Evolutionary conservation across 2,113 vertebrate species (phyloP), one percentile per base, ranked within the genome.

Genomic region (Laterallus jamaicensis): DNA sequence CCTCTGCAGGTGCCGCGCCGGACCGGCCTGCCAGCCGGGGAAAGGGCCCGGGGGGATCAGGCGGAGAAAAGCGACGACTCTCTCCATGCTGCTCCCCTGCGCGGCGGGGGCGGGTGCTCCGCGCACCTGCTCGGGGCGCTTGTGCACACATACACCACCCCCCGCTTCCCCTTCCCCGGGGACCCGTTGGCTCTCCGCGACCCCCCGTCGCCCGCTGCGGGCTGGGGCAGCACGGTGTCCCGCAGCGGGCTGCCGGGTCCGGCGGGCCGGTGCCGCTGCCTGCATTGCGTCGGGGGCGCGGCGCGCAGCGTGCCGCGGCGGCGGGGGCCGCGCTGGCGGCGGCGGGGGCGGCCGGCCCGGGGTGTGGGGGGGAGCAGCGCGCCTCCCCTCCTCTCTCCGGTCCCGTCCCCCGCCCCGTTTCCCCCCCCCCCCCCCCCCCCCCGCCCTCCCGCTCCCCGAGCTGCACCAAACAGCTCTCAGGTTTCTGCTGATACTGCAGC

Each of bases 401-500:
- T n/a, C n/a, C n/a, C n/a, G n/a, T n/a, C n/a, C n/a, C n/a, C n/a
- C n/a, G n/a, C n/a, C n/a, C n/a, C n/a, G n/a, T n/a, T n/a, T n/a
- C n/a, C n/a, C n/a, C n/a, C n/a, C n/a, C n/a, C n/a, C n/a, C n/a
- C n/a, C n/a, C n/a, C n/a, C n/a, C n/a, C n/a, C n/a, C n/a, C n/a
- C n/a, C n/a, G 54, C 91, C 96, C 95, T 62, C 83, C 93, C 94
- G 86, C 92, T 91, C 71, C 95, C 96, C 64, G 52, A 68, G 96
- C 97, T 95, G 96, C 98, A 97, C 97, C 97, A 97, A 97, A 94
- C 95, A 96, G 97, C 98, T 95, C 97, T 97, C 98, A 95, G 97
- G 98, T 99, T 99, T 99, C 97, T 99, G 99, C 99, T 99, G 99
- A 99, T 98, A 97, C 98, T 98, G 99, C 98, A 98, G 98, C 98